Base-by-base conservation (phyloP, 92 coral and sea anemone genomes). In the Epizoanthus stellaris region DNA sequence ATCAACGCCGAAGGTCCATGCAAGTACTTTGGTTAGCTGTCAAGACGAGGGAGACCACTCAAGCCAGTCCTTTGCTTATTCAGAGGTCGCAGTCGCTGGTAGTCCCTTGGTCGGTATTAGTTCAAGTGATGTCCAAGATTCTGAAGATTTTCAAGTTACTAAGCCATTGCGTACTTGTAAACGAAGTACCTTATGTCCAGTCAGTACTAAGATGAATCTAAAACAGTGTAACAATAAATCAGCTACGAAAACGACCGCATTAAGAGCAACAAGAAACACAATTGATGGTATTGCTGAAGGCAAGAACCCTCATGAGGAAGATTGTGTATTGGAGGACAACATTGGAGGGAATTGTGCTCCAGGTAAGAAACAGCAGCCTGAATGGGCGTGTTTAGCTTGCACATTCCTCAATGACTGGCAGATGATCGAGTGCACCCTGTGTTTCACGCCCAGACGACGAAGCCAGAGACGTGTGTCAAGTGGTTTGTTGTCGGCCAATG, bases 371-470 rank as follows among this genome's bases (percentile, higher is more conserved):
- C 56, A 84, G 36, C 81, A 76, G 3, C 88, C 88, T 3, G 85
- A 91, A 19, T 94, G 98, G 98, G 58, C 89, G 17, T 94, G 98
- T 61, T 71, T 91, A 0, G 89, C 88, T 23, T 94, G 98, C 60
- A 94, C 98, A 42, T 81, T 94, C 6, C 66, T 72, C 52, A 94
- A 94, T 85, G 87, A 91, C 67, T 87, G 90, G 43, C 89, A 89
- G 82, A 80, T 94, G 90, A 94, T 89, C 53, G 98, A 94, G 74
- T 94, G 98, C 68, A 91, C 93, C 14, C 30, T 94, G 19, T 94
- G 98, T 68, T 56, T 94, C 67, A 94, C 95, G 58, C 98, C 98
- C 25, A 85, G 93, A 68, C 67, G 98, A 52, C 91, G 95, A 15
- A 94, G 98, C 76, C 89, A 89, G 88, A 86, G 98, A 58, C 77